Conservation (phyloP, 2,113 vertebrate species). For the Mormyrus iriodes region DNA sequence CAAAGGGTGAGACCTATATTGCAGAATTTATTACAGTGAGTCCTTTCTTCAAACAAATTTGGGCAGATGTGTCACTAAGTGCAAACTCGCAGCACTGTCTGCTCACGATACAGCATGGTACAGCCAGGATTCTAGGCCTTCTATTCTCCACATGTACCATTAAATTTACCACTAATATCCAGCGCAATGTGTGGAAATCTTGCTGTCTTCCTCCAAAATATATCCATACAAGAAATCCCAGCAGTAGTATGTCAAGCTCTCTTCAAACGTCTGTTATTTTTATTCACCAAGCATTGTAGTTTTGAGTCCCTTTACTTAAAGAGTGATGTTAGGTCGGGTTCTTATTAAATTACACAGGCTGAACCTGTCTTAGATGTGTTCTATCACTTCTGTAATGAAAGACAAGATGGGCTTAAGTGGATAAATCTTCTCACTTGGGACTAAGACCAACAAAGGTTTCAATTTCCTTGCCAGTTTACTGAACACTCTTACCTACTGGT, state of each 20-base stretch:
- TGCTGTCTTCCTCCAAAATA: slow-evolving; percentile 30
- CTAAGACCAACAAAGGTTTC: slow-evolving; percentile 51
- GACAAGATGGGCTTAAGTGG: slow-evolving; percentile 52
- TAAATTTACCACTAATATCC: neutral
- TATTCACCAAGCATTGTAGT: slow-evolving; percentile 31
- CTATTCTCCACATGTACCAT: slow-evolving; percentile 12
- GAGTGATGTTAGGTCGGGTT: slow-evolving; percentile 51
- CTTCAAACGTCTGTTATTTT: slow-evolving; percentile 18
- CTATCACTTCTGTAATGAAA: slow-evolving; percentile 46
- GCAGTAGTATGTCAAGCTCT: neutral
- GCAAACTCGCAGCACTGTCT: slow-evolving; percentile 32
- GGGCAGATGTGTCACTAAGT: slow-evolving; percentile 40
- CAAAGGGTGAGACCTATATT: neutral
- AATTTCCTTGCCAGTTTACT: slow-evolving; percentile 56
- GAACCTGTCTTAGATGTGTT: neutral
- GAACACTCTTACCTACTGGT: slow-evolving; percentile 51
- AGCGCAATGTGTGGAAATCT: neutral
- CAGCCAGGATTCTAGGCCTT: neutral
- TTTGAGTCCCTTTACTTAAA: slow-evolving; percentile 59
- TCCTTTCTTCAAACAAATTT: slow-evolving; percentile 27
- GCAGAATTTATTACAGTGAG: slow-evolving; percentile 12
- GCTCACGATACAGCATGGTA: slow-evolving; percentile 29
- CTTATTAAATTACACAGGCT: slow-evolving; percentile 54
- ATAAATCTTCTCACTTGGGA: slow-evolving; percentile 50
- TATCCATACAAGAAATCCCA: slow-evolving; percentile 13